These are phyloP conservation scores for Cecidostiba fungosa DNA, from an alignment of 2,888 invertebrate genomes.

Conservation along the genomic window DNA sequence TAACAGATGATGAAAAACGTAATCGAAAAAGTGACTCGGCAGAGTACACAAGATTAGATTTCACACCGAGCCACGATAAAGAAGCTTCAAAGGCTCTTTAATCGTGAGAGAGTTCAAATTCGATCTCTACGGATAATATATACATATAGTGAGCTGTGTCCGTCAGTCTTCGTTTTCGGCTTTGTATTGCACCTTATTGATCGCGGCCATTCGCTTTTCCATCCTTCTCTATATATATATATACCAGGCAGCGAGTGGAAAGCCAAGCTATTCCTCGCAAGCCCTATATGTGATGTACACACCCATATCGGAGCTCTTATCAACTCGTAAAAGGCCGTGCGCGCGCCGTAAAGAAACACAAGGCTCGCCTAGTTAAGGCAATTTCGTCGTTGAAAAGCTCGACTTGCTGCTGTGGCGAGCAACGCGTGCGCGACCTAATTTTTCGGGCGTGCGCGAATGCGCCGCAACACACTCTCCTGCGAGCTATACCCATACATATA, in stretches of 20 bases:
- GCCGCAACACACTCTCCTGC: slow-evolving; percentile 14
- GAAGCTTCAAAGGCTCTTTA: slow-evolving; percentile 7
- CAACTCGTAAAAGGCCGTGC: slow-evolving; percentile 46
- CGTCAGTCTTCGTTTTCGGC: slow-evolving; percentile 23
- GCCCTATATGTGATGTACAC: background rate
- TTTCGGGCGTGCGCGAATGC: slow-evolving; percentile 46
- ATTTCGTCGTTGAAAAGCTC: slow-evolving; percentile 60
- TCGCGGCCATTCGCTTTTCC: slow-evolving; percentile 6
- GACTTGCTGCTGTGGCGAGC: slow-evolving; percentile 14
- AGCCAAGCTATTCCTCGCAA: background rate
- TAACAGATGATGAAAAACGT: background rate
- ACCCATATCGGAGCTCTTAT: slow-evolving; percentile 45
- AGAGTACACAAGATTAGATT: slow-evolving; percentile 29
- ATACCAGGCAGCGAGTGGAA: background rate
- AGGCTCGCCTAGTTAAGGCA: slow-evolving; percentile 56
- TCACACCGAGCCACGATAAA: slow-evolving; percentile 25
- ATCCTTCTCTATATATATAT: background rate
- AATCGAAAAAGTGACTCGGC: slow-evolving; percentile 26
- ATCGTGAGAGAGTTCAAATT: slow-evolving; percentile 32
- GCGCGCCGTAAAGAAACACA: slow-evolving; percentile 53
- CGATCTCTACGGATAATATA: slow-evolving; percentile 18
- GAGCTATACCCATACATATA: background rate
- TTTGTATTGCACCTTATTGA: slow-evolving; percentile 38
- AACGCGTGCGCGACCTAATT: slow-evolving; percentile 55
- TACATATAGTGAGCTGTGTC: background rate